A percentile compares a stretch with the other conserved stretches of the same genome.
These are phyloP conservation scores for Crenuchus spilurus DNA, from an alignment of 2,797 vertebrate species.

Conservation along the genomic window DNA sequence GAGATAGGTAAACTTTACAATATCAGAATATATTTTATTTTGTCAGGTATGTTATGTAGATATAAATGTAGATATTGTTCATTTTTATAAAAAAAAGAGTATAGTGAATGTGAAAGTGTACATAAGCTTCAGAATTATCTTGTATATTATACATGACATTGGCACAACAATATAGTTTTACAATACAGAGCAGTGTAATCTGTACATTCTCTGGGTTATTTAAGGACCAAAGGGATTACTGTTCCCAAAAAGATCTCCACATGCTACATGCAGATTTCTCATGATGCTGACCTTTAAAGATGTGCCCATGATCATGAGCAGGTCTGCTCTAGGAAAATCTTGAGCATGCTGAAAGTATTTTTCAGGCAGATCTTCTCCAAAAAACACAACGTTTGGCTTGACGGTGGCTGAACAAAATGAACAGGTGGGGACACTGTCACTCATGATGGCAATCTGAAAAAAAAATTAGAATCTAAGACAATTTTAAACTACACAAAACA, in stretches of 20 bases:
- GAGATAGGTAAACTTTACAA: background rate
- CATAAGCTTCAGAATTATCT: too few relatives aligned
- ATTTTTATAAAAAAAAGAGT: too few relatives aligned
- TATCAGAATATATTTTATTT: too few relatives aligned
- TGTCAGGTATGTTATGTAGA: too few relatives aligned
- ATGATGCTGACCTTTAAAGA: slow-evolving; percentile 73
- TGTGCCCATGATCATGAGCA: slow-evolving; percentile 83
- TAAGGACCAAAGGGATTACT: too few relatives aligned
- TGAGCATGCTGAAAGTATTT: slow-evolving; percentile 77
- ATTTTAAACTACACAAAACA: background rate
- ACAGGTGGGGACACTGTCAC: slow-evolving; percentile 71
- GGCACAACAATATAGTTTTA: too few relatives aligned
- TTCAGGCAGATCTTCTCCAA: slow-evolving; percentile 82
- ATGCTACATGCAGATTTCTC: background rate
- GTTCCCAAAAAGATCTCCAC: background rate
- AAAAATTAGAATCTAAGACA: background rate
- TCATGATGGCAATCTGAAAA: slow-evolving; percentile 72
- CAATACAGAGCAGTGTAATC: too few relatives aligned
- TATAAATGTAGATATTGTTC: too few relatives aligned
- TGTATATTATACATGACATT: too few relatives aligned
- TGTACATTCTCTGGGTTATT: too few relatives aligned
- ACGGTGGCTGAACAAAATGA: slow-evolving; percentile 79
- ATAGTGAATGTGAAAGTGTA: too few relatives aligned
- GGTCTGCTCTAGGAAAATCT: slow-evolving; percentile 82
- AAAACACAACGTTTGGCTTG: slow-evolving; percentile 83